Evolutionary conservation across 2,888 invertebrate species (phyloP).

Genomic region (Pseudoips prasinana): DNA sequence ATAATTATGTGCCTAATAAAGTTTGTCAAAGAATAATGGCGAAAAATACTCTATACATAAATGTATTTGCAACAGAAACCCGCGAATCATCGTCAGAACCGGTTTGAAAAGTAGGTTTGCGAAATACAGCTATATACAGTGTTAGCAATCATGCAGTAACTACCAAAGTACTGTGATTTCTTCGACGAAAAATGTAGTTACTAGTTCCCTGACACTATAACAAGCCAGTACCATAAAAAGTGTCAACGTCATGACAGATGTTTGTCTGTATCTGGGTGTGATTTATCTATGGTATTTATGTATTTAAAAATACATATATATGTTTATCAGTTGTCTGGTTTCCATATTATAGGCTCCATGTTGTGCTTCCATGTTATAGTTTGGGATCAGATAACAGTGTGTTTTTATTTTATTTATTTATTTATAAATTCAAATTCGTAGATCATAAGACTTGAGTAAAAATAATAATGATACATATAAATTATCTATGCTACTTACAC

Average conservation of each 20-base stretch:
- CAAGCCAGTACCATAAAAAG: conserved; percentile 20
- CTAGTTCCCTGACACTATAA: conserved; percentile 25
- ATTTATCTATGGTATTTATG: no score
- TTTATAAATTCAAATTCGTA: no score
- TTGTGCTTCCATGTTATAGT: no score
- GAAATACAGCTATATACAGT: conserved; percentile 58
- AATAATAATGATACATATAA: conserved; percentile 31
- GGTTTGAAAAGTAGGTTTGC: conserved; percentile 72
- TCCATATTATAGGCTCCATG: no score
- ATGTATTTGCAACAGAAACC: conserved; percentile 31
- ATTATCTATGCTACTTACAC: conserved; percentile 66
- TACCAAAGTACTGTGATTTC: conserved; percentile 39
- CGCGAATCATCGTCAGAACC: conserved; percentile 61
- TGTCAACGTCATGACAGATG: conserved; percentile 21
- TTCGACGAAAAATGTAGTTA: conserved; percentile 29
- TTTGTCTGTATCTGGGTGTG: no score
- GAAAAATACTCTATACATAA: conserved; percentile 18
- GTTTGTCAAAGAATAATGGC: conserved; percentile 12
- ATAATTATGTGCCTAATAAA: no score
- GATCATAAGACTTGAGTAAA: no score
- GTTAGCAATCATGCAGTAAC: conserved; percentile 37
- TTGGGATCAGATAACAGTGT: no score
- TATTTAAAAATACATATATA: no score
- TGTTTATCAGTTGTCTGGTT: no score
- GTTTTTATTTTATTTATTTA: no score